Evolutionary conservation across 2,888 invertebrate species (phyloP).

Genomic region (Buathra laborator): DNA sequence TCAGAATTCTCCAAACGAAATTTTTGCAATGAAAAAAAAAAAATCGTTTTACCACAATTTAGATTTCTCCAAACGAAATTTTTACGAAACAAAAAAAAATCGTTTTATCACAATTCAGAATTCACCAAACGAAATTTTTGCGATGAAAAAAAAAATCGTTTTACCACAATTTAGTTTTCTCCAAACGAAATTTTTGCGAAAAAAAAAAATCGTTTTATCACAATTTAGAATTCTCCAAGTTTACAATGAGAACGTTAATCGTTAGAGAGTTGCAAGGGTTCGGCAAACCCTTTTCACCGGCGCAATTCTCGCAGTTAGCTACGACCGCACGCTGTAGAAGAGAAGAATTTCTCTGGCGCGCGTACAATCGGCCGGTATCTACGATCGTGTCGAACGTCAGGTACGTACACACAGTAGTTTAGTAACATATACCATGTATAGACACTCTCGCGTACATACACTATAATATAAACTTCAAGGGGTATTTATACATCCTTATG

Average conservation of each 20-base stretch:
- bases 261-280: neutral
- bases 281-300: slow-evolving; percentile 36
- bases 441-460: slow-evolving; percentile 3
- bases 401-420: slow-evolving; percentile 37
- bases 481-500: neutral
- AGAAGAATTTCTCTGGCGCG: slow-evolving; percentile 47
- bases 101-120: too few relatives aligned
- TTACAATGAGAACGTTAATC: slow-evolving; percentile 60
- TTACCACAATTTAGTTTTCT: too few relatives aligned
- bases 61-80: neutral
- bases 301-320: slow-evolving; percentile 11
- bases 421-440: slow-evolving; percentile 13
- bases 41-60: slow-evolving; percentile 35
- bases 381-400: slow-evolving; percentile 65
- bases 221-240: neutral
- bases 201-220: too few relatives aligned
- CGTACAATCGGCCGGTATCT: slow-evolving; percentile 57
- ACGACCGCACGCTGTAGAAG: slow-evolving; percentile 14
- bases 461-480: neutral
- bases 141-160: too few relatives aligned
- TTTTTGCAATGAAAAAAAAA: neutral
- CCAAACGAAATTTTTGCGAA: too few relatives aligned
- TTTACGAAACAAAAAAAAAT: too few relatives aligned
- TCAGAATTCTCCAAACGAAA: neutral
- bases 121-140: too few relatives aligned